These are phyloP conservation scores for Neotoma lepida DNA, from an alignment of 2,113 vertebrate species.

Conservation along the genomic window DNA sequence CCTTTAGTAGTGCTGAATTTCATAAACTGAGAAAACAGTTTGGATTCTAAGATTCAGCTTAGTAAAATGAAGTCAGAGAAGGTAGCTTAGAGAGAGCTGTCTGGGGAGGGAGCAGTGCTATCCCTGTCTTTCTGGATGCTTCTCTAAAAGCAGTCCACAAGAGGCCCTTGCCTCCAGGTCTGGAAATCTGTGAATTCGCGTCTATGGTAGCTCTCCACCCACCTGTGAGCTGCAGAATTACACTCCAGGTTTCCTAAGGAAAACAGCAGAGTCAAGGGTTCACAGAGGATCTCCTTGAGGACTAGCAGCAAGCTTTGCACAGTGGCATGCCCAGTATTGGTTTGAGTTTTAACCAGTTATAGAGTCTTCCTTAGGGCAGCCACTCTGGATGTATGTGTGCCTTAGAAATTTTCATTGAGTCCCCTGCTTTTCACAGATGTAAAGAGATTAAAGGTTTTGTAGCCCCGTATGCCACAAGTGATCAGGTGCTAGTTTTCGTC, in stretches of 20 bases:
- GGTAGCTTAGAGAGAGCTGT: neutral
- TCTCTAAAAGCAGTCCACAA: neutral
- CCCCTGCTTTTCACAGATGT: neutral
- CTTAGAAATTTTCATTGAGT: conserved; percentile 14
- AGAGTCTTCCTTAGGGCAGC: neutral
- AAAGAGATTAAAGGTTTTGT: conserved; percentile 4
- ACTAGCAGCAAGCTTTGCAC: neutral
- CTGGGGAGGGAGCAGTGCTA: neutral
- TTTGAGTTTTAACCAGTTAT: neutral
- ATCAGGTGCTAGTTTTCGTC: neutral
- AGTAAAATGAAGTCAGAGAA: neutral
- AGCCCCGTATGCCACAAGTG: neutral
- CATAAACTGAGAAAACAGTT: neutral
- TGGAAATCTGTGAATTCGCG: conserved; percentile 67
- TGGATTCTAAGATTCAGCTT: neutral
- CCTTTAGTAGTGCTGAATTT: conserved; percentile 31
- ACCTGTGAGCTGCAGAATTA: conserved; percentile 85
- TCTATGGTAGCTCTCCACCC: conserved; percentile 87
- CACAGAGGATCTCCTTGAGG: neutral
- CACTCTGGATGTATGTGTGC: neutral
- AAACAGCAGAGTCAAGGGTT: neutral
- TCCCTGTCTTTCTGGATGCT: neutral
- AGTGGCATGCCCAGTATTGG: neutral
- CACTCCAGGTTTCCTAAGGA: conserved; percentile 71
- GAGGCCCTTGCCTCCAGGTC: neutral